These are phyloP conservation scores for Cladopsammia gracilis DNA, from an alignment of 64 coral and sea anemone species.

Conservation along the genomic window DNA sequence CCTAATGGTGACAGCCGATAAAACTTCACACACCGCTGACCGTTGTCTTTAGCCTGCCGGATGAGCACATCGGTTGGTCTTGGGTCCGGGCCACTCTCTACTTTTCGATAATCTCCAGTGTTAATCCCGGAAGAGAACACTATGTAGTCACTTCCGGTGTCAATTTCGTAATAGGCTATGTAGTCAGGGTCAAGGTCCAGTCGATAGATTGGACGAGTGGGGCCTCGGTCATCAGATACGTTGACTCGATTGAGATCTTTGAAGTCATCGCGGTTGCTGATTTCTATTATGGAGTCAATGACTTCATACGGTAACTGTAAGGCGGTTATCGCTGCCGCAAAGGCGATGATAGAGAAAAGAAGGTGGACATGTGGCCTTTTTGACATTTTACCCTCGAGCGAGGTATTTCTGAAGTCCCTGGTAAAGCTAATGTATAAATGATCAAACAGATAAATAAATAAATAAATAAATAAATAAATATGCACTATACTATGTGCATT, in stretches of 20 bases:
- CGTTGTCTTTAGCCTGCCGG: conserved; percentile 26
- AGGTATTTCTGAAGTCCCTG: too few relatives aligned
- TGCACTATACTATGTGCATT: too few relatives aligned
- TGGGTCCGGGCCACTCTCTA: conserved; percentile 58
- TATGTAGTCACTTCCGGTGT: conserved; percentile 37
- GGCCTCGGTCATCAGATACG: not conserved
- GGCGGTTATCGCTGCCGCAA: not conserved
- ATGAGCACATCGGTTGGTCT: conserved; percentile 22
- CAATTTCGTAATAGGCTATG: conserved; percentile 73
- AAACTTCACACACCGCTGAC: conserved; percentile 44
- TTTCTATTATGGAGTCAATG: not conserved
- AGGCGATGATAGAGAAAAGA: not conserved
- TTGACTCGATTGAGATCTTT: not conserved
- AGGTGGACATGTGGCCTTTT: not conserved
- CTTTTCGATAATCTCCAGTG: conserved; percentile 56
- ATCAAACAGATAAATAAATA: too few relatives aligned
- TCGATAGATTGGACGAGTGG: conserved; percentile 52
- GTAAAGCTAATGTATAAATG: too few relatives aligned
- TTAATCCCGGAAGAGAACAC: conserved; percentile 63
- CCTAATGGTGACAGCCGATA: conserved; percentile 39
- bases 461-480: too few relatives aligned
- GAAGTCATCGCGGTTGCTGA: not conserved
- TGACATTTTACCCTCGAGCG: not conserved
- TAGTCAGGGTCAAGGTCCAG: conserved; percentile 76
- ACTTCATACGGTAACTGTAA: not conserved